phyloP scores from a whole-genome alignment of 2,797 vertebrate genomes.

The Podarcis siculus region DNA sequence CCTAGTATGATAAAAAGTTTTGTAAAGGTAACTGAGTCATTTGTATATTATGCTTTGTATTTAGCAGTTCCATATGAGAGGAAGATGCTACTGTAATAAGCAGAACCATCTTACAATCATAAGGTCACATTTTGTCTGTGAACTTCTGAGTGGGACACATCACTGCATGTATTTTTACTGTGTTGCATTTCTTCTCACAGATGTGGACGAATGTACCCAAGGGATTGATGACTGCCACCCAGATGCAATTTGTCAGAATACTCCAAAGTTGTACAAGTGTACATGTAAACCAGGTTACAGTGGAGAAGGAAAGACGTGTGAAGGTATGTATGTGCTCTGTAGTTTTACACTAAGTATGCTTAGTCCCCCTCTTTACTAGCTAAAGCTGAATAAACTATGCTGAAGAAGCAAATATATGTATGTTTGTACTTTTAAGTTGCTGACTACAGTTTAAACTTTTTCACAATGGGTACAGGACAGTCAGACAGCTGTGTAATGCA shows the following conservation, averaged over 20 bases:
- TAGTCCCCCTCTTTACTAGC: not conserved
- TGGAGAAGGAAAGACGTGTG: constrained; percentile 90
- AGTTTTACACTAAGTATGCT: rapidly evolving
- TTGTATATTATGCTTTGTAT: not conserved
- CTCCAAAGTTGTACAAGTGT: constrained; percentile 92
- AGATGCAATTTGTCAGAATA: constrained; percentile 95
- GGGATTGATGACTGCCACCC: constrained; percentile 94
- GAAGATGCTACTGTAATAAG: not conserved
- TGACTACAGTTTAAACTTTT: not conserved
- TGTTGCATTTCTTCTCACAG: constrained; percentile 62
- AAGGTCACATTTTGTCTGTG: rapidly evolving
- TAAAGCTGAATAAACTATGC: not conserved
- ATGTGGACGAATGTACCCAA: constrained; percentile 89
- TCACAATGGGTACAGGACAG: too few relatives aligned
- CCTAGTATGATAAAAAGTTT: not conserved
- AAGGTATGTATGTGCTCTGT: constrained; percentile 87
- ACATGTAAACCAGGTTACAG: constrained; percentile 92
- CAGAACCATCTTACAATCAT: not conserved
- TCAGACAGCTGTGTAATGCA: not conserved
- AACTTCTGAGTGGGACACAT: not conserved
- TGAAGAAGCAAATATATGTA: not conserved
- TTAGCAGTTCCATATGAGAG: not conserved
- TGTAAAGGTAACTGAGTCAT: too few relatives aligned
- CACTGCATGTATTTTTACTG: not conserved
- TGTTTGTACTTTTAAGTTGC: not conserved